phyloP scores from a whole-genome alignment of 2,113 vertebrate species.

The Nycticebus coucang region DNA sequence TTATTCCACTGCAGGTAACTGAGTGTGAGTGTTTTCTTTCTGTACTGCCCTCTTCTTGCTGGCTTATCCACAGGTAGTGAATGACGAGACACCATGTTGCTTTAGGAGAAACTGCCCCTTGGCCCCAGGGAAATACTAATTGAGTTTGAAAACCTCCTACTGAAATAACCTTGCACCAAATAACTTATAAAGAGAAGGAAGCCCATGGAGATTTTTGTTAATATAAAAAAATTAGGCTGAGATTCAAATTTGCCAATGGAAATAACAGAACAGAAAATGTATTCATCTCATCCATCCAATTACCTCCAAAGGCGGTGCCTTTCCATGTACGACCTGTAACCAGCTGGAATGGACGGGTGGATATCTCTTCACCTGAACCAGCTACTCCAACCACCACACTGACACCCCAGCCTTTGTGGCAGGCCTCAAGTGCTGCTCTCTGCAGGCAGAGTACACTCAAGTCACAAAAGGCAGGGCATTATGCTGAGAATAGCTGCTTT shows the following conservation, averaged over 20 bases:
- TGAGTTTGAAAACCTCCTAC: neutral
- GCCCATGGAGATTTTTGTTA: neutral
- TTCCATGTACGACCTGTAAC: conserved; percentile 90
- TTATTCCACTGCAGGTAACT: no score
- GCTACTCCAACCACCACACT: conserved; percentile 89
- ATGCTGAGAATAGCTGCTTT: neutral
- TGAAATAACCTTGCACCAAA: neutral
- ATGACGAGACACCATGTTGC: no score
- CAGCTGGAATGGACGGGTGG: conserved; percentile 89
- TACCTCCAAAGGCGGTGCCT: conserved; percentile 90
- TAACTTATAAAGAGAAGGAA: neutral
- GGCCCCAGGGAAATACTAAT: neutral
- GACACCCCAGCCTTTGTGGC: conserved; percentile 90
- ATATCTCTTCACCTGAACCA: conserved; percentile 86
- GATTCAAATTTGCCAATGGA: neutral
- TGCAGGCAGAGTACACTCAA: conserved; percentile 46
- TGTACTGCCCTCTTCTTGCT: no score
- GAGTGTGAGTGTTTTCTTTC: no score
- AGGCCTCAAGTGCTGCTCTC: conserved; percentile 89
- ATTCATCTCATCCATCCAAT: neutral
- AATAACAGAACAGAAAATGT: neutral
- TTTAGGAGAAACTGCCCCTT: neutral
- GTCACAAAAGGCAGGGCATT: neutral
- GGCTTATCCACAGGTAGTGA: no score
- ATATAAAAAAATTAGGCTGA: neutral